These are phyloP conservation scores for Jordanella pulchra DNA, from an alignment of 2,797 vertebrate species.

Conservation along the genomic window DNA sequence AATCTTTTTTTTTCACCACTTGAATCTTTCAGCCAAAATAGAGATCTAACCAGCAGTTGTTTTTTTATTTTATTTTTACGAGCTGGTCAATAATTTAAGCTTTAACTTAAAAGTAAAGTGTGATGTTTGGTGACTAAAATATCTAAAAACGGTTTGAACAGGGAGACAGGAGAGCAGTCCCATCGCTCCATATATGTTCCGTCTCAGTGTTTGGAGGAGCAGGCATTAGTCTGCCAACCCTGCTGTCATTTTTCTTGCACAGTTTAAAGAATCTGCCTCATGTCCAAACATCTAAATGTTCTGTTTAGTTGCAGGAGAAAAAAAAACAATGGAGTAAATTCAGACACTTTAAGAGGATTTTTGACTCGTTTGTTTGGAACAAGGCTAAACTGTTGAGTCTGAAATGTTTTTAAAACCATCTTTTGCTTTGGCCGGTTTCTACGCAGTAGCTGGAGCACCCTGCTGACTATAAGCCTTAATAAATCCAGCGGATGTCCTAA, in stretches of 20 bases:
- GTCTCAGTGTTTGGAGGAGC: background rate
- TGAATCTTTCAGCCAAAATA: background rate
- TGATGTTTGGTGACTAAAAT: too few relatives aligned
- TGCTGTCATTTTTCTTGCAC: too few relatives aligned
- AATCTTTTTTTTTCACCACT: constrained; percentile 8
- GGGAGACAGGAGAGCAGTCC: too few relatives aligned
- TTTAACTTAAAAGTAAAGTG: too few relatives aligned
- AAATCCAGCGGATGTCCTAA: background rate
- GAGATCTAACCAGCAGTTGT: too few relatives aligned
- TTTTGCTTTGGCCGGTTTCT: background rate
- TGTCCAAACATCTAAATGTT: background rate
- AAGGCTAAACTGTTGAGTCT: background rate
- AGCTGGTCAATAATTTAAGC: background rate
- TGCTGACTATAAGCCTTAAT: background rate
- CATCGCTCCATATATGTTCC: too few relatives aligned
- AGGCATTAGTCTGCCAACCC: background rate
- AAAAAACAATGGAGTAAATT: background rate
- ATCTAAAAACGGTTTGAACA: too few relatives aligned
- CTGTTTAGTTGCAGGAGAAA: background rate
- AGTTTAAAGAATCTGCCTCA: too few relatives aligned
- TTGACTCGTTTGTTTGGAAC: background rate
- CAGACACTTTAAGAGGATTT: background rate
- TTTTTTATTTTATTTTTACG: background rate
- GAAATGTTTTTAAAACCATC: background rate
- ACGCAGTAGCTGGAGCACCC: background rate